A percentile compares a stretch with the other conserved stretches of the same genome.
These are phyloP conservation scores for Struthidea cinerea DNA, from an alignment of 2,113 vertebrate species.

Conservation along the genomic window DNA sequence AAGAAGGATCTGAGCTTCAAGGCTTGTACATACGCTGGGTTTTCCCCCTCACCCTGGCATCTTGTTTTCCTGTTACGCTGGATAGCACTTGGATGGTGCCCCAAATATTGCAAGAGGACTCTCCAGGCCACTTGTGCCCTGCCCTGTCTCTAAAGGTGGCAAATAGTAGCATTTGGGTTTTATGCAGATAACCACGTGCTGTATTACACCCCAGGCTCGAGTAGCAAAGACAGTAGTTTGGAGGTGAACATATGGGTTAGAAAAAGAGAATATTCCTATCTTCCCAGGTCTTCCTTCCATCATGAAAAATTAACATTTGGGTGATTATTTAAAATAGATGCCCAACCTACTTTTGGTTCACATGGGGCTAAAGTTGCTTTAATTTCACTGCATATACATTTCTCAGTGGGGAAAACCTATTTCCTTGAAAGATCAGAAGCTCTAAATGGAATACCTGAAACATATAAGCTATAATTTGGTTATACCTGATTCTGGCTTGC, in stretches of 20 bases:
- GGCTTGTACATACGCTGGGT: neutral
- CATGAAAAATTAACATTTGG: slow-evolving; percentile 35
- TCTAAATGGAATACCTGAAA: slow-evolving; percentile 46
- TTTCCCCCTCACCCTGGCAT: neutral
- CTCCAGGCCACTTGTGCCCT: neutral
- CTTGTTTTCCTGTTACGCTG: neutral
- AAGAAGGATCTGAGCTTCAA: neutral
- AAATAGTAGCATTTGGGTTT: neutral
- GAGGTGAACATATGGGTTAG: neutral
- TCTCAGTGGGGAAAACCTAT: slow-evolving; percentile 53
- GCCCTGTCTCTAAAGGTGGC: neutral
- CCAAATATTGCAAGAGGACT: neutral
- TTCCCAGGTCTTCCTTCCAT: neutral
- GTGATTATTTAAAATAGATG: slow-evolving; percentile 60
- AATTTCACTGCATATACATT: slow-evolving; percentile 33
- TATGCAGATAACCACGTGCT: neutral
- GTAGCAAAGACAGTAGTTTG: neutral
- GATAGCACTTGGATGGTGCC: neutral
- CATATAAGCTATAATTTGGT: slow-evolving; percentile 15
- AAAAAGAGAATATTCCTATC: neutral
- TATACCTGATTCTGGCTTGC: neutral
- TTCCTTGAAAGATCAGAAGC: slow-evolving; percentile 33
- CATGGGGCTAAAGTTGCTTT: slow-evolving; percentile 21
- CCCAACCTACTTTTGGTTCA: slow-evolving; percentile 54
- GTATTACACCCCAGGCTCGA: neutral